Evolutionary conservation across 2,113 vertebrate genomes (phyloP), one percentile per base, ranked within the genome.

Genomic region (Nesoenas mayeri): DNA sequence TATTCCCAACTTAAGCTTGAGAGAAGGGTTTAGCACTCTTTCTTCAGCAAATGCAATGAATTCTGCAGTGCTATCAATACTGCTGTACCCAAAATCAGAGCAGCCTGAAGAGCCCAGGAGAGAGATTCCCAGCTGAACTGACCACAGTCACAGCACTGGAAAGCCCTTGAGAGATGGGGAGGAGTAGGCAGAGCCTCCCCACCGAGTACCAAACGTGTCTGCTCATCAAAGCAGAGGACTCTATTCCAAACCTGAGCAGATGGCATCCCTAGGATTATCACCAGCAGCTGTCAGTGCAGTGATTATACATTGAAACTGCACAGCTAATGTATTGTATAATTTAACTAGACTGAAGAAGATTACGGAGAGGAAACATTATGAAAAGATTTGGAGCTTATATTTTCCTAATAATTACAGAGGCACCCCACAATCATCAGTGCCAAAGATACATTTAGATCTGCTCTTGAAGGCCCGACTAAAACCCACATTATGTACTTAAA

Each of bases 271-370:
- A 19, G 64, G 65, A 83, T 93, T 89, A 91, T 50, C 60, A 93
- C 51, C 56, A 94, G 79, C 71, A 94, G 69, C 74, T 91, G 74
- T 61, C 75, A 91, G 20, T 28, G 74, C 71, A 79, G 57, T 83
- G 83, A 83, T 92, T 86, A 90, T 51, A 53, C 24, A 60, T 1
- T 5, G 8, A 85, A 94, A 91, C 56, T 81, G 34, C 65, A 65
- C 57, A 86, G 82, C 40, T 81, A 95, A 91, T 92, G 69, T 61
- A 75, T 65, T 92, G 61, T 81, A 81, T 88, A 91, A 96, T 94
- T 93, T 91, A 93, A 79, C 28, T 58, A 79, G 53, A 65, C 57
- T 79, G 65, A 90, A 77, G 28, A 80, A 32, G 50, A 89, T 93
- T 88, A 83, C 32, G 50, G 29, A 95, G 24, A 85, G 19, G 29